phyloP scores from a whole-genome alignment of 2,888 invertebrate genomes.

The Ctenicera cuprea region DNA sequence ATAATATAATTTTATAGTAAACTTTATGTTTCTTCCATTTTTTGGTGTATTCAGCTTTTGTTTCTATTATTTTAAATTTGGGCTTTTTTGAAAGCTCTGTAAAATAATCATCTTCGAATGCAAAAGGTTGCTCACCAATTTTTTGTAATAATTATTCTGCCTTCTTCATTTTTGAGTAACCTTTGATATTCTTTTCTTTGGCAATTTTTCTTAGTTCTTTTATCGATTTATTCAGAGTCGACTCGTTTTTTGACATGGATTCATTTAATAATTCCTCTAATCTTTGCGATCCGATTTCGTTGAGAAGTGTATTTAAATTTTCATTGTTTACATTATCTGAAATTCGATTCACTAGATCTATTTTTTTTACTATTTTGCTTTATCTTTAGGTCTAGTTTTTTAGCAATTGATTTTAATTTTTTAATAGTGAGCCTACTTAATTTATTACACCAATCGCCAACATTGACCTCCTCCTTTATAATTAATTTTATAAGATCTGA shows the following conservation, averaged over 20 bases:
- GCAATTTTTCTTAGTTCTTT: constrained; percentile 14
- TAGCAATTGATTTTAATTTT: no score
- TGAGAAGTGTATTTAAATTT: constrained; percentile 20
- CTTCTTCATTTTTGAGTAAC: constrained; percentile 14
- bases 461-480: no score
- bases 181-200: constrained; percentile 18
- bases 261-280: constrained; percentile 12
- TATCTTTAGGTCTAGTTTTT: constrained; percentile 14
- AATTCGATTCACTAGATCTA: constrained; percentile 22
- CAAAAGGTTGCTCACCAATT: background rate
- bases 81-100: no score
- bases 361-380: no score
- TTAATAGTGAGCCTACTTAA: no score
- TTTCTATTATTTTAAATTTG: no score
- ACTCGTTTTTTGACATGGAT: background rate
- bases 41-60: no score
- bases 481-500: no score
- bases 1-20: no score
- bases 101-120: no score
- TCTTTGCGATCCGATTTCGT: background rate
- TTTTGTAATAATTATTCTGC: background rate
- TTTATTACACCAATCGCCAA: no score
- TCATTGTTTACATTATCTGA: constrained; percentile 7
- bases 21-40: no score
- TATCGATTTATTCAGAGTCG: background rate